Evolutionary conservation across 2,113 vertebrate species (phyloP), one percentile per base, ranked within the genome.

Genomic region (Polypterus senegalus): DNA sequence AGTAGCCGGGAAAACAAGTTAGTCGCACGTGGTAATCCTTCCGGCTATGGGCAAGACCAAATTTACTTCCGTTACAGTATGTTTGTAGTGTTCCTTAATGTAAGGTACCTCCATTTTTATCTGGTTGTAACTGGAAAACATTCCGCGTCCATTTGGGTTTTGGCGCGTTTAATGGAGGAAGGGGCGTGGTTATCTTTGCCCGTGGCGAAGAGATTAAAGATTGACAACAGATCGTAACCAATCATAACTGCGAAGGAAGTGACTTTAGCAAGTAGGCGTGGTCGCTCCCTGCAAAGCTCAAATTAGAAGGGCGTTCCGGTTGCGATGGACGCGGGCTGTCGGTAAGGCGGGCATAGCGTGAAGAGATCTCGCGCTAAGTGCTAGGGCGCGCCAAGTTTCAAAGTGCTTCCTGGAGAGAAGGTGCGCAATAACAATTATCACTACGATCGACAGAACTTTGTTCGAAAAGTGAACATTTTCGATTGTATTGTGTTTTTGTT

Each of bases 301-400:
- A 27, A 27, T 27, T 27, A 27, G 27, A 27, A 27, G 27, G 27
- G 51, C 51, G 51, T 52, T 3, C 4, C 51, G 7, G 51, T 52
- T 52, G 51, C 51, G 3, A 10, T 52, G 51, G 51, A 52, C 7
- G 51, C 51, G 51, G 51, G 3, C 3, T 11, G 59, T 4, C 51
- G 58, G 3, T 65, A 9, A 61, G 69, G 68, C 66, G 66, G 59
- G 53, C 49, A 73, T 44, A 83, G 84, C 74, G 71, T 74, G 79
- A 58, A 1, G 5, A 1, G 0, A 9, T 62, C 57, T 63, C 67
- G 77, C 72, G 70, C 74, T 67, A 68, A 71, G 79, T 81, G 48
- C 62, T 46, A 58, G 86, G 74, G 27, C 84, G 86, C 86, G 86
- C 86, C 84, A 86, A 88, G 82, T 88, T 88, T 88, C 84, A 88